phyloP scores from a whole-genome alignment of 2,113 vertebrate genomes.

The Pygoscelis adeliae region DNA sequence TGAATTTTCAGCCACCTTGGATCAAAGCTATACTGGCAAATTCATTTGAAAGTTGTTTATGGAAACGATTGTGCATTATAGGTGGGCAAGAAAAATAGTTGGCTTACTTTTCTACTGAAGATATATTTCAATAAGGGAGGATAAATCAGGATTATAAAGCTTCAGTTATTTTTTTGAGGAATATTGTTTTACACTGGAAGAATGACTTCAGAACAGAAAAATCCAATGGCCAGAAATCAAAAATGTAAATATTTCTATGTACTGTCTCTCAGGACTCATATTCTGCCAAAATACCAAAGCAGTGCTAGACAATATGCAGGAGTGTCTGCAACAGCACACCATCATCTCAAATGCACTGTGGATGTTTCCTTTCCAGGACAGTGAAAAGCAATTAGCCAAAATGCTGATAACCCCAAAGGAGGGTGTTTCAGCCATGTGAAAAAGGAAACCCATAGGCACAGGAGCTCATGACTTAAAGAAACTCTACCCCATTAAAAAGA shows the following conservation, averaged over 20 bases:
- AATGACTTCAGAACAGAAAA: neutral
- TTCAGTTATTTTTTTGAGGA: neutral
- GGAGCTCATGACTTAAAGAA: neutral
- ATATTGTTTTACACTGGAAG: neutral
- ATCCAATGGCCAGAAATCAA: neutral
- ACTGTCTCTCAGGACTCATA: neutral
- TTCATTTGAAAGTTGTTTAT: neutral
- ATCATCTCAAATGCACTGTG: fast-evolving
- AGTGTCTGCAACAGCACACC: neutral
- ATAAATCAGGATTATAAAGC: neutral
- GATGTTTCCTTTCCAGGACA: neutral
- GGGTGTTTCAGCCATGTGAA: neutral
- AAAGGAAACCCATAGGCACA: neutral
- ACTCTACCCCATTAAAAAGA: neutral
- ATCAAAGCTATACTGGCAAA: neutral
- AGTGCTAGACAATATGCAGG: neutral
- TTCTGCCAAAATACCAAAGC: neutral
- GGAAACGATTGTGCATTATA: neutral
- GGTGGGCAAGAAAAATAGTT: neutral
- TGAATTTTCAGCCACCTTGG: neutral
- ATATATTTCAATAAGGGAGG: neutral
- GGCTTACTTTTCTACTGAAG: neutral
- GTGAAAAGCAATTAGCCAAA: neutral
- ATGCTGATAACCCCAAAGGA: neutral
- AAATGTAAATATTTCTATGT: neutral